Conservation (phyloP, 2,113 vertebrate genomes). For the zebrafish (Danio rerio) region GRCz12tu NC_133192.1:55758001-55758500, state of each 20-base stretch:
- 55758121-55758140: neutral
- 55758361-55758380: neutral
- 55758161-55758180: neutral
- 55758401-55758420: neutral
- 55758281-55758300: neutral
- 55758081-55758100: too few species aligned
- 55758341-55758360: slow-evolving; percentile 13
- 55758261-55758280: neutral
- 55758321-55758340: slow-evolving; percentile 32
- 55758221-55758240: neutral
- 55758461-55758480: neutral
- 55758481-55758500: slow-evolving; percentile 1
- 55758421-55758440: slow-evolving; percentile 21
- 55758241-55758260: neutral
- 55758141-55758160: neutral
- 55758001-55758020: too few species aligned
- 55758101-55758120: too few species aligned
- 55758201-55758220: neutral
- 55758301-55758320: slow-evolving; percentile 7
- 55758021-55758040: too few species aligned
- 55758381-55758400: neutral
- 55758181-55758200: neutral
- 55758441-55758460: slow-evolving; percentile 2
- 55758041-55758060: too few species aligned
- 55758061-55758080: too few species aligned